Base-by-base conservation (phyloP, 2,797 vertebrate genomes). In the Enteromius paludinosus region DNA sequence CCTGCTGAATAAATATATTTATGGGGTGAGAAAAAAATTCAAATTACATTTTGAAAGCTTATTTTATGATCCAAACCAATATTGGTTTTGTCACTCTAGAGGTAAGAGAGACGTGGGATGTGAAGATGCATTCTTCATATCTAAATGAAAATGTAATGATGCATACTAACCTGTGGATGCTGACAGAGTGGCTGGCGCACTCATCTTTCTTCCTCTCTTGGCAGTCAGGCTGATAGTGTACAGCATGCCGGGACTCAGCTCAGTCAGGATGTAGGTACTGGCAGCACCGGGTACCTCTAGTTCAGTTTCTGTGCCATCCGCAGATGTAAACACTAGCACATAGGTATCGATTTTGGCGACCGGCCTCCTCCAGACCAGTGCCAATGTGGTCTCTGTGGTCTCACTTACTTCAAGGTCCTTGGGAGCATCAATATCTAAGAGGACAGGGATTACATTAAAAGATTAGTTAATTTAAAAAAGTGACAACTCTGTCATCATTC, bases 341-440 rank as follows among this genome's bases (percentile, higher is more conserved):
- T 97, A 99, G 56, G 88, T 93, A 84, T 98, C 97, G 38, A 98
- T 93, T 84, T 97, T 98, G 88, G 98, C 96, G 84, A 93, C 52
- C 0, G 98, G 97, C 3, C 92, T 92, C 76, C 89, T 96, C 98
- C 98, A 99, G 83, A 90, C 90, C 64, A 99, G 87, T 41, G 90
- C 88, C 81, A 99, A 77, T 1, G 95, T 96, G 83, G 93, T 97
- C 86, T 98, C 97, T 0, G 94, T 94, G 64, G 94, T 93, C 45
- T 95, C 94, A 0, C 89, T 92, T 47, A 95, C 94, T 9, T 91
- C 92, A 89, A 99, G 89, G 68, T 97, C 96, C 84, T 94, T 98
- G 66, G 98, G 97, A 45, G 95, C 93, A 64, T 99, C 98, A 17
- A 99, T 89, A 6, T 97, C 98, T 99, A 47, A 71, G 20, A 78